phyloP scores from a whole-genome alignment of 1,140 invertebrate species.

The Danaus plexippus region DNA sequence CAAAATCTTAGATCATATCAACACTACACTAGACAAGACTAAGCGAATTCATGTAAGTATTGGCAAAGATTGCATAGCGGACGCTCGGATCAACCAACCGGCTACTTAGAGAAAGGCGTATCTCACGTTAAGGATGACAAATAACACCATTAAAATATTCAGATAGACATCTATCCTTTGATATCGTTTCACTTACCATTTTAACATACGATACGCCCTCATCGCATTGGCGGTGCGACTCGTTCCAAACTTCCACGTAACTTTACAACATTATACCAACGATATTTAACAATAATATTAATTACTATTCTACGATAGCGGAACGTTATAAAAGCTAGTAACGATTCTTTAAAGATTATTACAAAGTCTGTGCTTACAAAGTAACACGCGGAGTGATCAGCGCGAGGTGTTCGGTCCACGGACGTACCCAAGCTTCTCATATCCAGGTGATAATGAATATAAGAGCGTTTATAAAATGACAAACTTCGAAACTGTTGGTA shows the following conservation, averaged over 20 bases:
- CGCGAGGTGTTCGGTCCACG: conserved; percentile 6
- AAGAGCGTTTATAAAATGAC: too few species aligned
- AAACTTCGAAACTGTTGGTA: too few species aligned
- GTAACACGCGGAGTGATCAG: conserved; percentile 7
- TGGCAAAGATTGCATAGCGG: conserved; percentile 37
- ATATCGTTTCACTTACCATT: background rate
- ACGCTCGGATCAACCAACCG: background rate
- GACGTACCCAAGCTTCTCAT: too few species aligned
- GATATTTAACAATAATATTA: conserved; percentile 30
- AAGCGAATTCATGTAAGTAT: conserved; percentile 49
- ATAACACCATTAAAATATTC: too few species aligned
- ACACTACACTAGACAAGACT: conserved; percentile 58
- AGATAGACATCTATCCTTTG: too few species aligned
- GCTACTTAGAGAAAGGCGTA: too few species aligned
- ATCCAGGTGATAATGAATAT: too few species aligned
- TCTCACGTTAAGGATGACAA: too few species aligned
- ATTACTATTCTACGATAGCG: conserved; percentile 48
- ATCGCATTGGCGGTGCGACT: background rate
- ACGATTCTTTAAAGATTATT: conserved; percentile 49
- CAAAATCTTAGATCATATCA: conserved; percentile 56
- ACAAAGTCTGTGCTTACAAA: conserved; percentile 32
- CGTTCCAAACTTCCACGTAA: conserved; percentile 4
- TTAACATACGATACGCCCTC: background rate
- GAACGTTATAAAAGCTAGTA: conserved; percentile 61
- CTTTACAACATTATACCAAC: conserved; percentile 12